A percentile compares a stretch with the other conserved stretches of the same genome.
Conservation (phyloP, 2,113 vertebrate genomes). For the Stigmatopora nigra region DNA sequence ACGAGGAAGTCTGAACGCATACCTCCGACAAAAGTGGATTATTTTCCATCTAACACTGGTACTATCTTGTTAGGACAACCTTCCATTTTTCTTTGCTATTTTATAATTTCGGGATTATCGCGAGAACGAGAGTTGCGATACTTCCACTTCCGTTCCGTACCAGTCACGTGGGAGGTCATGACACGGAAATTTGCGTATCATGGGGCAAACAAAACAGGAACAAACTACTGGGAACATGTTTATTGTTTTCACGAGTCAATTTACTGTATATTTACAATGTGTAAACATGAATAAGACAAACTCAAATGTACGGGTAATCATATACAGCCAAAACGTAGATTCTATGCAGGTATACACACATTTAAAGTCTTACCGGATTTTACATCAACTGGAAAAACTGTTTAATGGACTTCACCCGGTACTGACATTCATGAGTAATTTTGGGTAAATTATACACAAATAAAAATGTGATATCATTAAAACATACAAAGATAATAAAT, state of each 20-base stretch:
- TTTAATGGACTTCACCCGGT: constrained; percentile 41
- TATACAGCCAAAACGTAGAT: constrained; percentile 55
- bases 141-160: background rate
- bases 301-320: constrained; percentile 59
- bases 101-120: constrained; percentile 19
- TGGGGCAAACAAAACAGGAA: background rate
- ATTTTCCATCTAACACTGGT: constrained; percentile 22
- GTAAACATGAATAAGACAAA: constrained; percentile 69
- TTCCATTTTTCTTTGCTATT: constrained; percentile 58
- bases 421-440: constrained; percentile 60
- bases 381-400: constrained; percentile 46
- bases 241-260: constrained; percentile 54
- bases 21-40: constrained; percentile 36
- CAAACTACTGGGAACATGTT: constrained; percentile 36
- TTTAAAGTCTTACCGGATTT: constrained; percentile 39
- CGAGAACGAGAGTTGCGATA: constrained; percentile 25
- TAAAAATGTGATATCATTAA: constrained; percentile 63
- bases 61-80: constrained; percentile 24
- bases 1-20: constrained; percentile 4
- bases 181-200: background rate
- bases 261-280: constrained; percentile 74
- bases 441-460: constrained; percentile 57
- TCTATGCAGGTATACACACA: constrained; percentile 36
- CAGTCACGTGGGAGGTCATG: too few species aligned
- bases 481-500: constrained; percentile 68